phyloP scores from a whole-genome alignment of 2,888 invertebrate genomes.

The Xestia rhomboidea region DNA sequence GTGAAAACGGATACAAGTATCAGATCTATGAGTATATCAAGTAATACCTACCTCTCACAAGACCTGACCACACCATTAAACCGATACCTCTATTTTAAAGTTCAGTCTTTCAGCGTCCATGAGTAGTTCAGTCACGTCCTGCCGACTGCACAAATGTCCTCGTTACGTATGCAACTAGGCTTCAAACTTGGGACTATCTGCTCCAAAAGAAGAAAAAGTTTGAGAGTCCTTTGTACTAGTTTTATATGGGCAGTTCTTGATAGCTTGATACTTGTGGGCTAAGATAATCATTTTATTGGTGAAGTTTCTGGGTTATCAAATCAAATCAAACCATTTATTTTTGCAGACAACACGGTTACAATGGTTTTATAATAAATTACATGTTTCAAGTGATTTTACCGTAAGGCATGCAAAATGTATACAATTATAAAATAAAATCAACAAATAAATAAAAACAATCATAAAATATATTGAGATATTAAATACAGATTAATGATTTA shows the following conservation, averaged over 20 bases:
- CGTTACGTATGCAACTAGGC: conserved; percentile 54
- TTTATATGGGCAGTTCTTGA: conserved; percentile 32
- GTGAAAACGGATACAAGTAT: neutral
- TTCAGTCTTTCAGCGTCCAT: conserved; percentile 4
- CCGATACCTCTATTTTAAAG: conserved; percentile 9
- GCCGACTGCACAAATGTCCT: conserved; percentile 52
- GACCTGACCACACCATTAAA: conserved; percentile 22
- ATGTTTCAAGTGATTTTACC: too few relatives aligned
- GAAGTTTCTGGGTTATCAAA: neutral
- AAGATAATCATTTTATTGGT: neutral
- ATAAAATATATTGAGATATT: too few relatives aligned
- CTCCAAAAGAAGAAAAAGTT: conserved; percentile 44
- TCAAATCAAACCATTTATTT: too few relatives aligned
- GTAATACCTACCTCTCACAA: neutral
- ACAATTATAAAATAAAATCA: too few relatives aligned
- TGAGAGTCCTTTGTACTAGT: conserved; percentile 24
- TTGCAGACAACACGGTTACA: too few relatives aligned
- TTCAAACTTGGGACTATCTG: conserved; percentile 42
- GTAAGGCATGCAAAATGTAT: too few relatives aligned
- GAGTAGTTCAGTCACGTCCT: conserved; percentile 42
- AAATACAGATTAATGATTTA: too few relatives aligned
- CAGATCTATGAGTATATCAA: neutral
- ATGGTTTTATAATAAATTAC: too few relatives aligned
- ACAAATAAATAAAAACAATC: too few relatives aligned
- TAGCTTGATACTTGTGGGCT: conserved; percentile 12